Base-by-base conservation (phyloP, 2,888 invertebrate species). In the Melinaea menophilus region DNA sequence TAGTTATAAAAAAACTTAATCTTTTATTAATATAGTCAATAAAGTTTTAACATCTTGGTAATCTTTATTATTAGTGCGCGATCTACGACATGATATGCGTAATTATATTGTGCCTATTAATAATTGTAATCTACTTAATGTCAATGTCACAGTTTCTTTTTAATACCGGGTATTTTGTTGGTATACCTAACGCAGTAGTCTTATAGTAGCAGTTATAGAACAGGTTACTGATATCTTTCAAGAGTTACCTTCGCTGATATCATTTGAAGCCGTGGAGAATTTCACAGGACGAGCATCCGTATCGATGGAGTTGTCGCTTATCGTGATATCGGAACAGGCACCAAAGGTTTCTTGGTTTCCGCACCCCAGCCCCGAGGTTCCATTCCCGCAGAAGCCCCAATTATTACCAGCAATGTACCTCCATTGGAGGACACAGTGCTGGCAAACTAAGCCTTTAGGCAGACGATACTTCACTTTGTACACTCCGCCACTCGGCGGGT, bases 371-470 rank as follows among this genome's bases (percentile, higher is more conserved):
- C 93, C 94, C 54, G 93, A 93, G 46, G 92, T 93, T 0, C 95
- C 94, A 75, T 95, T 93, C 0, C 82, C 83, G 73, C 95, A 95
- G 45, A 84, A 89, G 0, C 96, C 96, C 96, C 96, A 96, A 79
- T 95, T 95, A 77, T 96, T 96, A 0, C 95, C 96, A 51, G 96
- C 96, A 5, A 94, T 91, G 77, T 97, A 97, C 71, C 94, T 92
- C 97, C 97, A 97, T 75, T 97, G 97, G 0, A 97, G 87, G 0
- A 97, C 93, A 76, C 97, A 97, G 75, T 95, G 95, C 0, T 92
- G 91, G 75, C 97, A 97, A 9, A 92, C 92, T 4, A 96, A 74
- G 12, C 92, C 93, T 46, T 82, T 48, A 0, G 91, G 93, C 0
- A 95, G 84, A 61, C 92, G 89, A 69, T 94, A 94, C 58, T 91